Evolutionary conservation across 2,113 vertebrate genomes (phyloP).

Genomic region (Neolamprologus caudopunctatus): DNA sequence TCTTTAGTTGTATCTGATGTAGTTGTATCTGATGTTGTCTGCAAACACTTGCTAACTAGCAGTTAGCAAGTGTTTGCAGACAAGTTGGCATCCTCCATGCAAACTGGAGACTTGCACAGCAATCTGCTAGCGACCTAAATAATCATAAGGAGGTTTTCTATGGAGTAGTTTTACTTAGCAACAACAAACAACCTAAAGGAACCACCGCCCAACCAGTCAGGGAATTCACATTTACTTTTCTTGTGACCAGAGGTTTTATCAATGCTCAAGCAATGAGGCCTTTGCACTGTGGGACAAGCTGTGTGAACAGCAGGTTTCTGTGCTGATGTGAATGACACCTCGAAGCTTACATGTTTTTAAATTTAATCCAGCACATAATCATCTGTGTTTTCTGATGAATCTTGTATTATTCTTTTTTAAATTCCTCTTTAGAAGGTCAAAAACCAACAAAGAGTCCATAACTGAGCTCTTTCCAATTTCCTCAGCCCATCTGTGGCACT

Average conservation of each 20-base stretch:
- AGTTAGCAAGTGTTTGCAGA: not conserved
- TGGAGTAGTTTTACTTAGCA: not conserved
- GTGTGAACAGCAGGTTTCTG: not conserved
- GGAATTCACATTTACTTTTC: not conserved
- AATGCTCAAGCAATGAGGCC: not conserved
- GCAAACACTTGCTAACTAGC: too few species aligned
- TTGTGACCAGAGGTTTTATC: not conserved
- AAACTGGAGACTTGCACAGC: not conserved
- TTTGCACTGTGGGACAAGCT: not conserved
- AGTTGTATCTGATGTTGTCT: not conserved
- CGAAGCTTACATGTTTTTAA: not conserved
- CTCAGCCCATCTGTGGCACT: not conserved
- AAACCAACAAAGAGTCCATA: not conserved
- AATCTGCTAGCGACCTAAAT: not conserved
- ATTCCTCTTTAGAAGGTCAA: not conserved
- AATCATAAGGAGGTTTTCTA: not conserved
- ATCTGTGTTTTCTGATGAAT: not conserved
- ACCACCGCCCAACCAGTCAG: not conserved
- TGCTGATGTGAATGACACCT: not conserved
- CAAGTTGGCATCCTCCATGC: not conserved
- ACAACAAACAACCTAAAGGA: not conserved
- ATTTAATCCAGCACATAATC: not conserved
- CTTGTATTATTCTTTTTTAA: not conserved
- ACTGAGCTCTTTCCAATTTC: not conserved
- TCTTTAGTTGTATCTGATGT: not conserved